phyloP scores from a whole-genome alignment of 2,888 invertebrate species.

The Dryococelus australis region DNA sequence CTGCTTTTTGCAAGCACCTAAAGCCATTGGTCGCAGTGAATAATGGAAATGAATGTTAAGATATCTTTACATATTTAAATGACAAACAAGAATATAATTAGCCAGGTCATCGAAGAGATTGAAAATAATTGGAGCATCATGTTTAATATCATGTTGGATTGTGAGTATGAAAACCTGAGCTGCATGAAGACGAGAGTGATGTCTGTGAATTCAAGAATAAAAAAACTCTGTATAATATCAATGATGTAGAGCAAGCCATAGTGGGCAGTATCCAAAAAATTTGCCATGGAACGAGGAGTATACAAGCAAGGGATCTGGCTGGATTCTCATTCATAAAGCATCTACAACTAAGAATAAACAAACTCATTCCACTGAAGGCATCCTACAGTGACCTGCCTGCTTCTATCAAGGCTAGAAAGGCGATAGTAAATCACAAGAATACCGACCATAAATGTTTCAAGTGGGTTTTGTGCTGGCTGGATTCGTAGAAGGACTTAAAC shows the following conservation, averaged over 20 bases:
- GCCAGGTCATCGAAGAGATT: neutral
- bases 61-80: neutral
- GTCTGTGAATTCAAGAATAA: neutral
- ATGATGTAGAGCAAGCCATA: neutral
- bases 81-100: neutral
- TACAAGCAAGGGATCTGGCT: neutral
- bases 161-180: neutral
- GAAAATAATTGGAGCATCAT: neutral
- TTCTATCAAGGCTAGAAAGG: neutral
- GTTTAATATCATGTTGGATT: neutral
- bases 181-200: neutral
- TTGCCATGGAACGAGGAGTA: neutral
- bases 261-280: neutral
- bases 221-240: neutral
- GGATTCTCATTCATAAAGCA: neutral
- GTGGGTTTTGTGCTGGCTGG: neutral
- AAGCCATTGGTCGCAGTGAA: neutral
- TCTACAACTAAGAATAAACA: neutral
- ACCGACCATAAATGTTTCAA: neutral
- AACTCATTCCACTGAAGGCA: neutral
- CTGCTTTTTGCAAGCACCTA: neutral
- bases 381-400: neutral
- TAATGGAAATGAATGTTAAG: neutral
- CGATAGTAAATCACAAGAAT: neutral
- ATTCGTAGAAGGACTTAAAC: neutral